These are phyloP conservation scores for Pyrgilauda ruficollis DNA, from an alignment of 2,113 vertebrate genomes.

Conservation along the genomic window DNA sequence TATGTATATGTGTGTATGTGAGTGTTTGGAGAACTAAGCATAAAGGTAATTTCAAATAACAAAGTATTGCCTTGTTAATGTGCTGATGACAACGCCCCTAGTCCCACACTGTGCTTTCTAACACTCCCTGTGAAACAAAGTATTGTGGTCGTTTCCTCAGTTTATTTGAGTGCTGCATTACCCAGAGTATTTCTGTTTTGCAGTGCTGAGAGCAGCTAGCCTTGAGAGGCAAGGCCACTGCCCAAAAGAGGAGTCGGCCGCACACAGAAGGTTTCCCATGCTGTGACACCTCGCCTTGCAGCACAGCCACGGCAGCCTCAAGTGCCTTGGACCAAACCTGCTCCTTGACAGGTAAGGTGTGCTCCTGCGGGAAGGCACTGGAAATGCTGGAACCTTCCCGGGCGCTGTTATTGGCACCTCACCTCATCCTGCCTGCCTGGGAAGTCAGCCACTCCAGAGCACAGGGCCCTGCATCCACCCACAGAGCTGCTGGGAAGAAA, in stretches of 20 bases:
- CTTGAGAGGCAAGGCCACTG: background rate
- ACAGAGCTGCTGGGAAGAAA: background rate
- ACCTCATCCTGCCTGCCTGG: background rate
- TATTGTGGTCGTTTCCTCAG: background rate
- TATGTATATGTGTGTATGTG: background rate
- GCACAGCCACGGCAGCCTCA: rapidly evolving
- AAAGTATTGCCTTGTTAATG: background rate
- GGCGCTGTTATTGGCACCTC: background rate
- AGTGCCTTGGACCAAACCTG: background rate
- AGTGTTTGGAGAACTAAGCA: background rate
- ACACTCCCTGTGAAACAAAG: background rate
- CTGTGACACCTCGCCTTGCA: rapidly evolving
- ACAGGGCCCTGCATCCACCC: rapidly evolving
- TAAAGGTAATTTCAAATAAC: background rate
- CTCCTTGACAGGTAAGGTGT: background rate
- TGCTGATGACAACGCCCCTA: background rate
- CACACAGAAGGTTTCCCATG: background rate
- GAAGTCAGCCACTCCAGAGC: background rate
- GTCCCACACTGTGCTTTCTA: background rate
- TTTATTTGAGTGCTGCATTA: background rate
- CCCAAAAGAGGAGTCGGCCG: too few relatives aligned
- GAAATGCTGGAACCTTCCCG: background rate
- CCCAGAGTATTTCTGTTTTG: background rate
- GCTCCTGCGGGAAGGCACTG: background rate
- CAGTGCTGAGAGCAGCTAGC: background rate